Evolutionary conservation across 2,113 vertebrate species (phyloP).

Genomic region (Albula glossodonta): DNA sequence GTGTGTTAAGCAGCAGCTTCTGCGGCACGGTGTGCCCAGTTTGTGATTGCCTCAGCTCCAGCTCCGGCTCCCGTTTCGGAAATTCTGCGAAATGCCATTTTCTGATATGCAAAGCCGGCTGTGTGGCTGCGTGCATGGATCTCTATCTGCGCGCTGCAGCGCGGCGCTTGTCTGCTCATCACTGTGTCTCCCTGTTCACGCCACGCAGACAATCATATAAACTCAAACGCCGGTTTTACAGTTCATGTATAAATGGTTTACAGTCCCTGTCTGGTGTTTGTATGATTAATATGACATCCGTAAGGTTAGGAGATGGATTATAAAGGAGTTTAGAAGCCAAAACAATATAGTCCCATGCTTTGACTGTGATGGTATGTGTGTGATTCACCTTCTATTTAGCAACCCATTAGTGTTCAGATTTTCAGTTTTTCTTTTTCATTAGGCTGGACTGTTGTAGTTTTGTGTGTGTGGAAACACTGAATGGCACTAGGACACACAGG

Average conservation of each 20-base stretch:
- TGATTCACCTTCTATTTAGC: background rate
- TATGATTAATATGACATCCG: constrained; percentile 19
- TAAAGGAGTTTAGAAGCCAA: constrained; percentile 14
- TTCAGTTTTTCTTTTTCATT: too few species aligned
- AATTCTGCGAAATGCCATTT: constrained; percentile 12
- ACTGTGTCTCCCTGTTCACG: background rate
- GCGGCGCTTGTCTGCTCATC: background rate
- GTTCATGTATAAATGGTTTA: constrained; percentile 12
- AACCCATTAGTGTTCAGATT: background rate
- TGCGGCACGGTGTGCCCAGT: background rate
- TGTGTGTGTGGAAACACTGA: background rate
- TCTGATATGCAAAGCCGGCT: constrained; percentile 1
- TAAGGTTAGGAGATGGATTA: background rate
- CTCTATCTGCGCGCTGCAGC: background rate
- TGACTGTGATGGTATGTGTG: background rate
- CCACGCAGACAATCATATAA: constrained; percentile 9
- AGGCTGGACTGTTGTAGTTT: too few species aligned
- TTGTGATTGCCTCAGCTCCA: constrained; percentile 3
- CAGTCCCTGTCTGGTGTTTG: constrained; percentile 6
- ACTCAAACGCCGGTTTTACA: background rate
- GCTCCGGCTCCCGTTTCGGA: background rate
- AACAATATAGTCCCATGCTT: constrained; percentile 11
- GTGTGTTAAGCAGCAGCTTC: background rate
- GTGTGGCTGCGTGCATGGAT: constrained; percentile 1
- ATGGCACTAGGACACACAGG: background rate